Conservation (phyloP, 2,797 vertebrate species). For the Pseudochaenichthys georgianus region DNA sequence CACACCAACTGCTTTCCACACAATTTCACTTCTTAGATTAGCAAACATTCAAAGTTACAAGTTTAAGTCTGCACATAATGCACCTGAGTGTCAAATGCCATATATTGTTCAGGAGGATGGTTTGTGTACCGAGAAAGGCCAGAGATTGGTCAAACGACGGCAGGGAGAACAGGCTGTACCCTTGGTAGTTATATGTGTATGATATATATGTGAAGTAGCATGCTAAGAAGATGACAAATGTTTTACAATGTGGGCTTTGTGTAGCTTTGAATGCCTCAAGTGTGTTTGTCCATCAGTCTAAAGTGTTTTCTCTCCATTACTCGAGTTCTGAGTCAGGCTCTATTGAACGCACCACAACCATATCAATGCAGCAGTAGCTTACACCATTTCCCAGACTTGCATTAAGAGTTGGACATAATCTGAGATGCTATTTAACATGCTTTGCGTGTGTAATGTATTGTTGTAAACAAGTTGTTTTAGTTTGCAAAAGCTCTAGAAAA, state of each 20-base stretch:
- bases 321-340: neutral
- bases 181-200: conserved; percentile 38
- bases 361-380: neutral
- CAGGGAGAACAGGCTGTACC: conserved; percentile 39
- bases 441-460: too few species aligned
- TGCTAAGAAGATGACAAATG: neutral
- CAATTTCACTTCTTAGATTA: conserved; percentile 26
- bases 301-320: neutral
- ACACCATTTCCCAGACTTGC: neutral
- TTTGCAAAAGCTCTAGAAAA: neutral
- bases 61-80: conserved; percentile 37
- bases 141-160: conserved; percentile 18
- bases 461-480: neutral
- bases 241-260: conserved; percentile 52
- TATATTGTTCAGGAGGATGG: conserved; percentile 29
- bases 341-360: neutral
- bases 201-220: conserved; percentile 24
- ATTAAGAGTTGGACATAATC: neutral
- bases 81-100: conserved; percentile 18
- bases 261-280: neutral
- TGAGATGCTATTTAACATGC: neutral
- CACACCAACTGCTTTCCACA: conserved; percentile 5
- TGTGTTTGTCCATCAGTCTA: neutral
- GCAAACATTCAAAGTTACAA: conserved; percentile 47
- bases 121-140: conserved; percentile 44